A percentile compares a stretch with the other conserved stretches of the same genome.
Evolutionary conservation across 2,113 vertebrate genomes (phyloP).

Genomic region (Sarotherodon lohbergeri): DNA sequence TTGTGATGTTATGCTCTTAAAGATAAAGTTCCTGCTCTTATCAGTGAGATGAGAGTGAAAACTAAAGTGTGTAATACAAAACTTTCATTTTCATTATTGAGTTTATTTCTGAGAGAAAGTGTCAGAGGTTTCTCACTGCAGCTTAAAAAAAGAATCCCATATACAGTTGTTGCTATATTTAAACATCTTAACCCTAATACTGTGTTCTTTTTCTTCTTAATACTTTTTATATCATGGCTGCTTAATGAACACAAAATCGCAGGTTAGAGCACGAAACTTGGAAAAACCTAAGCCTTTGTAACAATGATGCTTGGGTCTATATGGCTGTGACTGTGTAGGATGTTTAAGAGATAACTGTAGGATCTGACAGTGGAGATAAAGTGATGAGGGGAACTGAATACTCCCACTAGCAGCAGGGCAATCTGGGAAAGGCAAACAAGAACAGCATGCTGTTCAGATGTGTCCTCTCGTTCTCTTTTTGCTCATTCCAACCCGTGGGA

Average conservation of each 20-base stretch:
- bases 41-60: background rate
- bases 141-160: background rate
- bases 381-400: background rate
- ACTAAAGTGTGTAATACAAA: background rate
- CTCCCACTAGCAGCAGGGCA: slow-evolving; percentile 31
- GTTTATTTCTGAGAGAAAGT: background rate
- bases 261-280: background rate
- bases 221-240: background rate
- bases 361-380: slow-evolving; percentile 3
- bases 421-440: slow-evolving; percentile 39
- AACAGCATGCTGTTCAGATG: slow-evolving; percentile 44
- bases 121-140: background rate
- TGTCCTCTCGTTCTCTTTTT: background rate
- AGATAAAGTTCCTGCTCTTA: background rate
- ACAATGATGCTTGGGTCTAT: background rate
- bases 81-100: background rate
- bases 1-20: background rate
- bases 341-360: background rate
- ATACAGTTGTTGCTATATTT: background rate
- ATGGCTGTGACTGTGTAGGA: background rate
- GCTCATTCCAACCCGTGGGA: slow-evolving; percentile 5
- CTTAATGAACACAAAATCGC: background rate
- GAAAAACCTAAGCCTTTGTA: background rate
- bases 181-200: background rate
- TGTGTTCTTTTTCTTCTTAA: background rate